phyloP scores from a whole-genome alignment of 2,888 invertebrate genomes.

The Automeris io region DNA sequence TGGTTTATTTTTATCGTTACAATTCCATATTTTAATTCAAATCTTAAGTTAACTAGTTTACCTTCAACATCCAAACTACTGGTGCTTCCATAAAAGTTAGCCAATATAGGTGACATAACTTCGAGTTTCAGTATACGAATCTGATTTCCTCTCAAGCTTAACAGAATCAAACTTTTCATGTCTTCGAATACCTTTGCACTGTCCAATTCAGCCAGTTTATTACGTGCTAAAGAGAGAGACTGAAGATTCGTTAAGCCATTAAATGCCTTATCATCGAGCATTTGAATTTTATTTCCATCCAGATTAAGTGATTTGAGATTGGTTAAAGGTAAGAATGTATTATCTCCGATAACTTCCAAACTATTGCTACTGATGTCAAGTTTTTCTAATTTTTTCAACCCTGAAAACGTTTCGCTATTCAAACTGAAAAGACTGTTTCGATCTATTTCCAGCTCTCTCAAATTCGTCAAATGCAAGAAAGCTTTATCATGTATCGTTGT shows the following conservation, averaged over 20 bases:
- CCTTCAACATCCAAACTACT: slow-evolving; percentile 60
- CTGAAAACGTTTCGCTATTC: slow-evolving; percentile 85
- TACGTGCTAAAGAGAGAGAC: slow-evolving; percentile 49
- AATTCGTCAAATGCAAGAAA: slow-evolving; percentile 81
- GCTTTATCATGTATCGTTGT: slow-evolving; percentile 90
- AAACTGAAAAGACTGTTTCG: slow-evolving; percentile 83
- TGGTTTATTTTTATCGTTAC: no score
- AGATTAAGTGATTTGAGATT: slow-evolving; percentile 49
- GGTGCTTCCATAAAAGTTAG: slow-evolving; percentile 41
- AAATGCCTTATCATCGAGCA: slow-evolving; percentile 64
- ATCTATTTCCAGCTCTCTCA: slow-evolving; percentile 87
- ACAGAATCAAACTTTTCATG: slow-evolving; percentile 33
- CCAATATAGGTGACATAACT: slow-evolving; percentile 49
- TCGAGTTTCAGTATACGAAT: slow-evolving; percentile 42
- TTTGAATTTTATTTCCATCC: slow-evolving; percentile 61
- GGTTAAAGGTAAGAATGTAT: slow-evolving; percentile 77
- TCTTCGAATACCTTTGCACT: slow-evolving; percentile 48
- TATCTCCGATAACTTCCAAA: slow-evolving; percentile 85
- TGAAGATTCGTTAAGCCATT: slow-evolving; percentile 45
- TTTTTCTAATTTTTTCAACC: slow-evolving; percentile 80
- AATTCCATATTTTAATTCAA: no score
- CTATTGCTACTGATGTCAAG: slow-evolving; percentile 84
- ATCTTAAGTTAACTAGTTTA: slow-evolving; percentile 17
- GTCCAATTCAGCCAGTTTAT: slow-evolving; percentile 45
- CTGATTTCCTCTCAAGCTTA: slow-evolving; percentile 55